These are phyloP conservation scores for Nasonovia ribisnigri DNA, from an alignment of 2,888 invertebrate species.

Conservation along the genomic window DNA sequence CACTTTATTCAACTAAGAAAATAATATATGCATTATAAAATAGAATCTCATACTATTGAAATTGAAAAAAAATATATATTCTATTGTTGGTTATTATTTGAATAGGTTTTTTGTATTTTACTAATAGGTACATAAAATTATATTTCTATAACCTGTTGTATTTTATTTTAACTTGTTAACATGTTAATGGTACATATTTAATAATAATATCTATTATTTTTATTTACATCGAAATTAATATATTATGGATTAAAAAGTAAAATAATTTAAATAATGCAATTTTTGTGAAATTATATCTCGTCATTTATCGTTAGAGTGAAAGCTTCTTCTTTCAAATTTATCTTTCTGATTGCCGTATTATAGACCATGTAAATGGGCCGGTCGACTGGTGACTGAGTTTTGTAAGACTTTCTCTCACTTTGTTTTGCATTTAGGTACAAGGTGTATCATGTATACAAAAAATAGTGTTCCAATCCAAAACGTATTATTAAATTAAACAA, in stretches of 20 bases:
- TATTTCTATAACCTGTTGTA: neutral
- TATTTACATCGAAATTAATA: neutral
- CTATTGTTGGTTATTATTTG: neutral
- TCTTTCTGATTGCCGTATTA: neutral
- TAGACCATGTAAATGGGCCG: slow-evolving; percentile 45
- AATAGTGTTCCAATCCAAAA: neutral
- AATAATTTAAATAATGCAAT: neutral
- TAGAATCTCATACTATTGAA: neutral
- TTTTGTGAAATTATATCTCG: slow-evolving; percentile 31
- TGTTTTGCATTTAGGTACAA: slow-evolving; percentile 11
- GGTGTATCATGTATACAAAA: neutral
- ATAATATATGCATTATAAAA: too few species aligned
- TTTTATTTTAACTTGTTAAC: neutral
- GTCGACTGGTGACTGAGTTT: slow-evolving; percentile 22
- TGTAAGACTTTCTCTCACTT: slow-evolving; percentile 56
- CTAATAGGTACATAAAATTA: neutral
- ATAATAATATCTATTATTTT: neutral
- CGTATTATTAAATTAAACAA: neutral
- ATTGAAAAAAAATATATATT: neutral
- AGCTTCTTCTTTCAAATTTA: slow-evolving; percentile 53
- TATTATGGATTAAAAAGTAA: neutral
- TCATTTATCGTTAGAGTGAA: slow-evolving; percentile 42
- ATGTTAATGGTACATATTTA: neutral
- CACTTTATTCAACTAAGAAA: neutral
- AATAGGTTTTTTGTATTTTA: neutral